Evolutionary conservation across 2,113 vertebrate species (phyloP), one percentile per base, ranked within the genome.

Genomic region (Scortum barcoo): DNA sequence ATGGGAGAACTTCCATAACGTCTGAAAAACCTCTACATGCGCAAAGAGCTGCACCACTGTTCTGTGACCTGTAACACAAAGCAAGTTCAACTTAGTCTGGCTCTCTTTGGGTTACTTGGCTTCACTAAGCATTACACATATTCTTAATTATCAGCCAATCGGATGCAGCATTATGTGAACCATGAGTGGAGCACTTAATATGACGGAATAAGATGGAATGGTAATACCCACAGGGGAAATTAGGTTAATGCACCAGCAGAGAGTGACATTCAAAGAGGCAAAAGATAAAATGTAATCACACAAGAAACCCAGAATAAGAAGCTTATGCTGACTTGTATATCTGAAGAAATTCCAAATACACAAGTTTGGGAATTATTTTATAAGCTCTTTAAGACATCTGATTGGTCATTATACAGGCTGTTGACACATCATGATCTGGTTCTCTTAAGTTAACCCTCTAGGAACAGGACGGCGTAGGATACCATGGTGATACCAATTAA

Each of bases 61-160:
- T 24, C 26, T 2, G 10, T 22, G 8, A 19, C 19, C 28, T 36
- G 30, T 53, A 53, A 51, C 20, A 30, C 24, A 12, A 58, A 30
- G 26, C 16, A 30, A 8, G 16, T 58, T 58, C 54, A 58, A 19
- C 7, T 26, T 68, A n/a, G 42, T 40, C 44, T 79, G 36, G 24
- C 7, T 60, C 36, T 48, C 17, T 28, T 38, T 30, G 62, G 12
- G 22, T 20, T 44, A 30, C 17, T 66, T 56, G 33, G 38, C 36
- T 65, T 62, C 36, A 30, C 6, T 65, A 20, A 57, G 26, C 40
- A 68, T 68, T 9, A 48, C n/a, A 24, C 22, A 42, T 0, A 3
- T 72, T 80, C 14, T 20, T 76, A 63, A 80, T 72, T 80, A 68
- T 22, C 63, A 68, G 63, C 61, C 24, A 46, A 72, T 50, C n/a